phyloP scores from a whole-genome alignment of 2,888 invertebrate species.

The Lysandra coridon region DNA sequence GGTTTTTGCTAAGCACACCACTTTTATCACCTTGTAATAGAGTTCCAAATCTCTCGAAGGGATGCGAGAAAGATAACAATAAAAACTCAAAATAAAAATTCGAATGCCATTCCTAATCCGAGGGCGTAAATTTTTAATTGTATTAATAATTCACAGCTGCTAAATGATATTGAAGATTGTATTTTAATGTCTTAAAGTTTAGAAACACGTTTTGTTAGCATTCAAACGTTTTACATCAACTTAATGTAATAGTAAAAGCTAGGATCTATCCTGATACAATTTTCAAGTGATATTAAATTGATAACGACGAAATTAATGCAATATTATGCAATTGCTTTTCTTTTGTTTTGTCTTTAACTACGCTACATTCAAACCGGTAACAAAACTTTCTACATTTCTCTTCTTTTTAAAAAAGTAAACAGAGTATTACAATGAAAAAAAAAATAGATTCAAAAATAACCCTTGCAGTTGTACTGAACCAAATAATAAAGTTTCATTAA shows the following conservation, averaged over 20 bases:
- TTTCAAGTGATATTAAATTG: too few relatives aligned
- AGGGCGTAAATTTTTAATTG: slow-evolving; percentile 28
- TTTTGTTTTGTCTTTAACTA: too few relatives aligned
- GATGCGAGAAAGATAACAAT: slow-evolving; percentile 44
- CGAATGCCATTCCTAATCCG: slow-evolving; percentile 30
- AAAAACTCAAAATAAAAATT: slow-evolving; percentile 37
- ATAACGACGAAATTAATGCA: too few relatives aligned
- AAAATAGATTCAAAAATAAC: neutral
- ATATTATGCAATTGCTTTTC: too few relatives aligned
- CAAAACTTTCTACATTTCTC: too few relatives aligned
- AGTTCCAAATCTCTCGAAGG: slow-evolving; percentile 41
- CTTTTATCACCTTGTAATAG: slow-evolving; percentile 40
- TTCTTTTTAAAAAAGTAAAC: too few relatives aligned
- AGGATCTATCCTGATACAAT: too few relatives aligned
- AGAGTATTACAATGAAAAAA: too few relatives aligned
- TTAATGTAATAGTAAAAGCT: too few relatives aligned
- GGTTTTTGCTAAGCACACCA: slow-evolving; percentile 36
- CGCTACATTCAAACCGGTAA: too few relatives aligned
- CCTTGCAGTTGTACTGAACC: neutral
- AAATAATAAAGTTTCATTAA: neutral
- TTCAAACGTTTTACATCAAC: too few relatives aligned
- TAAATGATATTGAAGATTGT: neutral
- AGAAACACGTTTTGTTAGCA: too few relatives aligned
- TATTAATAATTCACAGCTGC: neutral
- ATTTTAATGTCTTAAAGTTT: neutral